A percentile compares a stretch with the other conserved stretches of the same genome.
Conservation (phyloP, 2,797 vertebrate genomes). For the Melanotaenia trifasciata region DNA sequence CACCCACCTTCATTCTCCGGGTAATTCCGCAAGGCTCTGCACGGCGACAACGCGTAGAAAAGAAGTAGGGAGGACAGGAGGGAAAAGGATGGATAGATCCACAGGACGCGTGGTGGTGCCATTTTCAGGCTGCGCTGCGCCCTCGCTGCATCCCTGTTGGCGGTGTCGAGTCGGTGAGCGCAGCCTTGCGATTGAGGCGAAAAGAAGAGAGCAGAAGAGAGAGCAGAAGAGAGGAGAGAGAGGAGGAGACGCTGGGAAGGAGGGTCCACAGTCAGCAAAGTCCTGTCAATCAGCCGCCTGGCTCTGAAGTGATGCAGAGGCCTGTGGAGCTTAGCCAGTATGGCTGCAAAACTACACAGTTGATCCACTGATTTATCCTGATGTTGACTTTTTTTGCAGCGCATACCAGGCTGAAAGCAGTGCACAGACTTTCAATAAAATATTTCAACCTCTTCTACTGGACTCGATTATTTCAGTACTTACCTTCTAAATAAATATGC, state of each 20-base stretch:
- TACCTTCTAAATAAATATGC: background rate
- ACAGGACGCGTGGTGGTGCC: slow-evolving; percentile 82
- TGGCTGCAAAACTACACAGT: slow-evolving; percentile 18
- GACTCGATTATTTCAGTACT: background rate
- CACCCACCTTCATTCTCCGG: slow-evolving; percentile 88
- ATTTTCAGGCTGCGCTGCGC: slow-evolving; percentile 87
- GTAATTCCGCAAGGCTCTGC: slow-evolving; percentile 83
- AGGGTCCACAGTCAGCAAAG: slow-evolving; percentile 74
- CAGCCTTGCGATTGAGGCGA: slow-evolving; percentile 73
- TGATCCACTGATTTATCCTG: background rate
- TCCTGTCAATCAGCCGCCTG: slow-evolving; percentile 79
- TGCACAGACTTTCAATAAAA: background rate
- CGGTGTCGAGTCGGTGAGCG: slow-evolving; percentile 82
- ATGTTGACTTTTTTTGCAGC: slow-evolving; percentile 7
- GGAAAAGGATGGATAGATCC: slow-evolving; percentile 84
- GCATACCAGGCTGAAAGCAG: background rate
- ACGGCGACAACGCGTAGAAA: slow-evolving; percentile 69
- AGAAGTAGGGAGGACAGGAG: slow-evolving; percentile 73
- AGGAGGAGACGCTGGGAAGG: slow-evolving; percentile 73
- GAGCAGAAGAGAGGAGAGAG: slow-evolving; percentile 40
- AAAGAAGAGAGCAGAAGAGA: slow-evolving; percentile 39
- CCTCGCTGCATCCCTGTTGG: slow-evolving; percentile 86
- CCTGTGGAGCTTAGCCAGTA: slow-evolving; percentile 9
- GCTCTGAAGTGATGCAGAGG: slow-evolving; percentile 37
- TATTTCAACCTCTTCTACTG: background rate